Evolutionary conservation across 2,797 vertebrate genomes (phyloP).

Genomic region (Gadopsis marmoratus): DNA sequence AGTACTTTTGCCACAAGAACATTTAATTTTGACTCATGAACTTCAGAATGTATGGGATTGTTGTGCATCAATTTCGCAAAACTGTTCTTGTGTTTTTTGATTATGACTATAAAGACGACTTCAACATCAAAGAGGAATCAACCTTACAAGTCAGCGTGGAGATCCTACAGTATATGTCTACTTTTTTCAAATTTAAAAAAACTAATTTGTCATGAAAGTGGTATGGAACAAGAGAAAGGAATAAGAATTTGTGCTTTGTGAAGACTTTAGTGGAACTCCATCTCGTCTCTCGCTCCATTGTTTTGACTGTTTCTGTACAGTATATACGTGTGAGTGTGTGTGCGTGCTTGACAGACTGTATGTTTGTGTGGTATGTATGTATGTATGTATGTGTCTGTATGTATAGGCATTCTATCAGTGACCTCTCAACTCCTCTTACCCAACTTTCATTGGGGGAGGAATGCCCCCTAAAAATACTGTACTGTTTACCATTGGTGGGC

Average conservation of each 20-base stretch:
- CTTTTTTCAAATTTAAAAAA: slow-evolving; percentile 82
- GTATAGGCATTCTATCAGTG: slow-evolving; percentile 99
- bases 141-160: slow-evolving; percentile 88
- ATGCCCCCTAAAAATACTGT: slow-evolving; percentile 89
- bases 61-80: slow-evolving; percentile 92
- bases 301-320: slow-evolving; percentile 97
- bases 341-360: slow-evolving; percentile 84
- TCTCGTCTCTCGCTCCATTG: slow-evolving; percentile 94
- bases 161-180: slow-evolving; percentile 89
- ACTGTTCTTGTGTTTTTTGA: slow-evolving; percentile 91
- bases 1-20: slow-evolving; percentile 82
- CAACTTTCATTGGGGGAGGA: slow-evolving; percentile 93
- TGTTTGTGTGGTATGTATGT: slow-evolving; percentile 94
- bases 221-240: slow-evolving; percentile 81
- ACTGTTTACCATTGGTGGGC: slow-evolving; percentile 98
- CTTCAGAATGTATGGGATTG: slow-evolving; percentile 97
- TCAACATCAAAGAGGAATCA: slow-evolving; percentile 82
- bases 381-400: slow-evolving; percentile 97
- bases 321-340: slow-evolving; percentile 88
- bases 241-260: slow-evolving; percentile 84
- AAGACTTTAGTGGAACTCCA: slow-evolving; percentile 90
- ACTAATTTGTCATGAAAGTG: slow-evolving; percentile 79
- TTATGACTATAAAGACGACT: slow-evolving; percentile 89
- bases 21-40: slow-evolving; percentile 85
- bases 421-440: slow-evolving; percentile 88